These are phyloP conservation scores for Coilia nasus DNA, from an alignment of 2,797 vertebrate species.

Conservation along the genomic window DNA sequence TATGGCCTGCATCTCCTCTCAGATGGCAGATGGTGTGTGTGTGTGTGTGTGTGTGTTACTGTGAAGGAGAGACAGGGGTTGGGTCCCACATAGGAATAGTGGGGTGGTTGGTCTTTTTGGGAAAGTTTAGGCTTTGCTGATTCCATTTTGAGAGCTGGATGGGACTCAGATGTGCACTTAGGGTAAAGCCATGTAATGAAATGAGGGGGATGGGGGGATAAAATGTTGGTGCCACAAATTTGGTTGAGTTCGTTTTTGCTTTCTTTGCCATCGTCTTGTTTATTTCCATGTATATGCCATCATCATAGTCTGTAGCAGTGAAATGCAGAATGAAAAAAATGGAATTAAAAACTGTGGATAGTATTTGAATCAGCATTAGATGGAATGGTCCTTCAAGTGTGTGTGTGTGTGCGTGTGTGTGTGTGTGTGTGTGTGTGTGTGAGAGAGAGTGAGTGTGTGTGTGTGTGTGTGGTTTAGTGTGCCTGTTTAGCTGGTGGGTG, in stretches of 20 bases:
- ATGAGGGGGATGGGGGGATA: neutral
- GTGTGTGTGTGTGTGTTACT: neutral
- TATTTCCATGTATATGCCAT: conserved; percentile 31
- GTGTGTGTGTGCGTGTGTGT: conserved; percentile 18
- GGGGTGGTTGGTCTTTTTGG: neutral
- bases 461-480: neutral
- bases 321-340: neutral
- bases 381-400: conserved; percentile 24
- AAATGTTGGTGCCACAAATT: neutral
- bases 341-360: neutral
- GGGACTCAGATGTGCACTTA: neutral
- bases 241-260: conserved; percentile 15
- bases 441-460: neutral
- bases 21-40: neutral
- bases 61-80: neutral
- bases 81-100: neutral
- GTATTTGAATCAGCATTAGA: conserved; percentile 31
- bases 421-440: neutral
- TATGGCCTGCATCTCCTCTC: neutral
- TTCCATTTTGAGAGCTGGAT: neutral
- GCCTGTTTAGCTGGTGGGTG: neutral
- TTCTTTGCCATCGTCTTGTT: conserved; percentile 40
- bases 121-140: neutral
- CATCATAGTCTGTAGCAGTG: neutral
- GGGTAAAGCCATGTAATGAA: neutral